A percentile compares a stretch with the other conserved stretches of the same genome.
phyloP scores from a whole-genome alignment of 2,888 invertebrate genomes.

The Melanophora roralis region DNA sequence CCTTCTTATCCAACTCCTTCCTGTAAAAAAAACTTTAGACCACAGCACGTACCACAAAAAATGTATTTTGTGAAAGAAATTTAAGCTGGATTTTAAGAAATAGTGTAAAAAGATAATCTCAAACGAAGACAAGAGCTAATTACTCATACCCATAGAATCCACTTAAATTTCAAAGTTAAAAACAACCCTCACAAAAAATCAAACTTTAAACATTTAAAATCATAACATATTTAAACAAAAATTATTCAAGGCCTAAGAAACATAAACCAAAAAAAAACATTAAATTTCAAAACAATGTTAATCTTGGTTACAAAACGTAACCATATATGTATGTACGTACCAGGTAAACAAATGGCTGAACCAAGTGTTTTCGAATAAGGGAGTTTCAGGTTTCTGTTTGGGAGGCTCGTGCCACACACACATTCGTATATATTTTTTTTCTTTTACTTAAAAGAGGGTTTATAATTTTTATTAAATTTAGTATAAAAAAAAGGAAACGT shows the following conservation, averaged over 20 bases:
- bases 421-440: neutral
- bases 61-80: constrained; percentile 32
- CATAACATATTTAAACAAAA: constrained; percentile 8
- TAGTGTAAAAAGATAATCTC: neutral
- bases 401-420: constrained; percentile 42
- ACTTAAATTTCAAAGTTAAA: neutral
- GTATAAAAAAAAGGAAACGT: neutral
- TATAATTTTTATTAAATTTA: constrained; percentile 30
- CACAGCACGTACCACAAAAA: constrained; percentile 41
- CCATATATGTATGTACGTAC: too few relatives aligned
- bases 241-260: constrained; percentile 2
- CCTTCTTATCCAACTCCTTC: too few relatives aligned
- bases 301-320: constrained; percentile 51
- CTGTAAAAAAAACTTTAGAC: too few relatives aligned
- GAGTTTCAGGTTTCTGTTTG: constrained; percentile 34
- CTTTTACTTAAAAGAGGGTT: constrained; percentile 33
- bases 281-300: too few relatives aligned
- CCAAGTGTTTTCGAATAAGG: constrained; percentile 28
- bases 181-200: constrained; percentile 5
- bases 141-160: constrained; percentile 38
- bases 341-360: constrained; percentile 44
- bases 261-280: neutral
- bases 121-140: constrained; percentile 15
- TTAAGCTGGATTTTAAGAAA: neutral
- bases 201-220: neutral